Base-by-base conservation (phyloP, 2,888 invertebrate genomes). In the Girardia tigrina region DNA sequence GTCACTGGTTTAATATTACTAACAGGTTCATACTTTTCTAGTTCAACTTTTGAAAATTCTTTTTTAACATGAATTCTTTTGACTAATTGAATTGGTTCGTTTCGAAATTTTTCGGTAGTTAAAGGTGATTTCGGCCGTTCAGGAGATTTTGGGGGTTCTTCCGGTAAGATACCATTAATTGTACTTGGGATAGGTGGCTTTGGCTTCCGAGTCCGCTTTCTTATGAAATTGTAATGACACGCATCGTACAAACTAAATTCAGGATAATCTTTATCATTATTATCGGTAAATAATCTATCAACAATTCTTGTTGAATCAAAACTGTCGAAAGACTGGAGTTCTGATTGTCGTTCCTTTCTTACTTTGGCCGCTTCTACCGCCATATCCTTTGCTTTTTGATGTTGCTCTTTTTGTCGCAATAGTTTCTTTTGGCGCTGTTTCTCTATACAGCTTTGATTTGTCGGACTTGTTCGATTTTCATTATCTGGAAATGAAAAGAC, bases 321-420 rank as follows among this genome's bases (percentile, higher is more conserved):
- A 56, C 56, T 56, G n/a, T 56, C 56, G 20, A 56, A 56, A 8
- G 56, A 56, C n/a, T 56, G 56, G n/a, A 56, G n/a, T 56, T 56
- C 56, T 56, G 56, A 56, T 56, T 56, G 56, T 12, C 56, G 56
- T 16, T 56, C 56, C 23, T 56, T 56, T 56, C 56, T 56, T 16
- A 56, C n/a, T 56, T 23, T 56, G n/a, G 56, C 56, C 4, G 56
- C 56, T 56, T 56, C 56, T 20, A 56, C 56, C n/a, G 56, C 56
- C 56, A 56, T 56, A 56, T 56, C 56, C 23, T 56, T 56, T 56
- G 56, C 56, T n/a, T 56, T 56, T 56, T 56, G 56, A 56, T 56
- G 56, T 56, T 56, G 56, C 23, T 56, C 56, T 56, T 56, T 4
- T 56, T 56, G 56, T 56, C 23, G n/a, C n/a, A 56, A 20, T 23